Percentiles rank a stretch among this genome's conserved stretches.
phyloP scores from a whole-genome alignment of 2,113 vertebrate genomes.

The Dendropsophus ebraccatus region DNA sequence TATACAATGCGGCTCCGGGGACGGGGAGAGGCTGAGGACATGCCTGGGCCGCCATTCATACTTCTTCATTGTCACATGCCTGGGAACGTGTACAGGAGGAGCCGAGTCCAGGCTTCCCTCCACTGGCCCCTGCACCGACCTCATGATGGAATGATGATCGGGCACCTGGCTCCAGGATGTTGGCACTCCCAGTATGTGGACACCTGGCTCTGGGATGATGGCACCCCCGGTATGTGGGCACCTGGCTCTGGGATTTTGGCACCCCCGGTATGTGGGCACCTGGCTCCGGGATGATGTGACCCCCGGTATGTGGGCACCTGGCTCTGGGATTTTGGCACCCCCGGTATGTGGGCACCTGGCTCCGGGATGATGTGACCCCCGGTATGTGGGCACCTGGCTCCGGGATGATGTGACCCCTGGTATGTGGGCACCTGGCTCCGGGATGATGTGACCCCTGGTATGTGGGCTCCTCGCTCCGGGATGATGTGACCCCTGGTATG shows the following conservation, averaged over 20 bases:
- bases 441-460: no score
- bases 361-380: no score
- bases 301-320: no score
- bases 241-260: not conserved
- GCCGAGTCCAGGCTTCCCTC: not conserved
- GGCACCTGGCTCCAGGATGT: not conserved
- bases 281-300: no score
- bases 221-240: not conserved
- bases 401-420: not conserved
- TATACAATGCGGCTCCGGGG: not conserved
- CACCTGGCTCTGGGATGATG: not conserved
- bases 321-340: not conserved
- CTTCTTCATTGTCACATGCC: slow-evolving; percentile 51
- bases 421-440: slow-evolving; percentile 30
- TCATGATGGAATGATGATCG: not conserved
- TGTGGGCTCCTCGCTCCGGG: not conserved
- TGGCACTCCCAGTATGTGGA: slow-evolving; percentile 5
- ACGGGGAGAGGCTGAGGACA: not conserved
- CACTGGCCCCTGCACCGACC: not conserved
- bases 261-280: slow-evolving; percentile 2
- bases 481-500: not conserved
- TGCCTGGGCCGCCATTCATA: not conserved
- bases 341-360: slow-evolving; percentile 18
- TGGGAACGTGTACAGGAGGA: slow-evolving; percentile 33
- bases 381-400: not conserved